Percentiles rank a stretch among this genome's conserved stretches.
phyloP scores from a whole-genome alignment of 2,888 invertebrate species.

The Epinotia ramella region DNA sequence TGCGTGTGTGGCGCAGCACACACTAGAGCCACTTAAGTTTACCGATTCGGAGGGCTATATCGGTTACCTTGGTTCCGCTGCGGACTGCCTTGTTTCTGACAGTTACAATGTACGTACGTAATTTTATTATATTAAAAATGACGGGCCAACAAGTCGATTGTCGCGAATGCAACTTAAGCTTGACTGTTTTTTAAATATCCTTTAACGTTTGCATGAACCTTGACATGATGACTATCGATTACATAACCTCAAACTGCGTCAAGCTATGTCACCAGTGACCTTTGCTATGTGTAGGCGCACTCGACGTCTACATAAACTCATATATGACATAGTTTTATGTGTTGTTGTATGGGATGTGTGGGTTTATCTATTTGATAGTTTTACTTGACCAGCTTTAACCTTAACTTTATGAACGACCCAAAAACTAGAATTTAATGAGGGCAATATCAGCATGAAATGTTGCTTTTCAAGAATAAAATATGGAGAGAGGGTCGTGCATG shows the following conservation, averaged over 20 bases:
- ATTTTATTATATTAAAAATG: not conserved
- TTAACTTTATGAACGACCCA: not conserved
- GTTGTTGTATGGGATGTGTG: slow-evolving; percentile 26
- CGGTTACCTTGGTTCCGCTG: too few relatives aligned
- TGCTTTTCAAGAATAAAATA: not conserved
- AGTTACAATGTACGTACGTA: too few relatives aligned
- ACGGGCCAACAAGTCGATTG: not conserved
- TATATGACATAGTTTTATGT: slow-evolving; percentile 14
- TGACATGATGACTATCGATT: slow-evolving; percentile 20
- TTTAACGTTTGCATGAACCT: slow-evolving; percentile 16
- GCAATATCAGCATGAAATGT: not conserved
- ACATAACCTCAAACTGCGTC: slow-evolving; percentile 27
- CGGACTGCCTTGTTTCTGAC: too few relatives aligned
- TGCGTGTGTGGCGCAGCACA: too few relatives aligned
- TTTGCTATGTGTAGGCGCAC: slow-evolving; percentile 39
- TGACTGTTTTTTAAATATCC: slow-evolving; percentile 6
- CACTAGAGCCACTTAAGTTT: too few relatives aligned
- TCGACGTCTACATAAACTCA: slow-evolving; percentile 9
- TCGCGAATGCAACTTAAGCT: not conserved
- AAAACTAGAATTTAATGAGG: not conserved
- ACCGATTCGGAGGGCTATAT: too few relatives aligned
- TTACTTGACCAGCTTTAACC: slow-evolving; percentile 14
- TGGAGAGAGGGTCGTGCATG: too few relatives aligned
- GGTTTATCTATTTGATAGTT: slow-evolving; percentile 35
- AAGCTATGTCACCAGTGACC: slow-evolving; percentile 34